phyloP scores from a whole-genome alignment of 1,140 invertebrate species.

The Physella acuta region DNA sequence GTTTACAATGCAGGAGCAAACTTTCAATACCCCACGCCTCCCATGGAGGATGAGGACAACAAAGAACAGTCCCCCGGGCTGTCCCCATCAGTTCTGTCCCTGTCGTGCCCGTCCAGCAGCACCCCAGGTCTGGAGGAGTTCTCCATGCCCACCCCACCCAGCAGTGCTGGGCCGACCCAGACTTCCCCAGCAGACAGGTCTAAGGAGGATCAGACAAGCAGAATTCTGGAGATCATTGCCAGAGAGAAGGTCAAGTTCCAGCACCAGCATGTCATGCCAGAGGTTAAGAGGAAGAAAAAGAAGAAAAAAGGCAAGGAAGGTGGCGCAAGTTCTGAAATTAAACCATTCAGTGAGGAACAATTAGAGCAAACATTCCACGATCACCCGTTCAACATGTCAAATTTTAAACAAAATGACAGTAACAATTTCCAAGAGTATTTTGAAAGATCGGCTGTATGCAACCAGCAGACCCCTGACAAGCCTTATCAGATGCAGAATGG shows the following conservation, averaged over 20 bases:
- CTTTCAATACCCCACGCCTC: conserved; percentile 24
- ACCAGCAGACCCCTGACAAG: too few relatives aligned
- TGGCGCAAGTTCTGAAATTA: too few relatives aligned
- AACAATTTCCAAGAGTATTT: too few relatives aligned
- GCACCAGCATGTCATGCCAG: not conserved
- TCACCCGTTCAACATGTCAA: too few relatives aligned
- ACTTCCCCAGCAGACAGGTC: not conserved
- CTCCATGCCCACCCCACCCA: conserved; percentile 17
- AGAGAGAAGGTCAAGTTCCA: conserved; percentile 13
- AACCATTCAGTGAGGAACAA: too few relatives aligned
- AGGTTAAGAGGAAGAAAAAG: not conserved
- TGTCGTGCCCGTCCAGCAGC: not conserved
- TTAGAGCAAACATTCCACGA: too few relatives aligned
- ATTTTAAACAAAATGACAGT: too few relatives aligned
- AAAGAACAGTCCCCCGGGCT: conserved; percentile 7
- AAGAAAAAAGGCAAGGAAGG: conserved; percentile 19
- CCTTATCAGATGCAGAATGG: too few relatives aligned
- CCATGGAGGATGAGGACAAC: conserved; percentile 17
- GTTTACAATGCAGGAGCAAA: not conserved
- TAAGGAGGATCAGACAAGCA: conserved; percentile 17
- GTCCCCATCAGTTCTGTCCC: not conserved
- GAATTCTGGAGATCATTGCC: conserved; percentile 24
- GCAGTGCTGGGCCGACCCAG: conserved; percentile 13
- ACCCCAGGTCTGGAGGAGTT: not conserved
- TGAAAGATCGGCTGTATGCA: too few relatives aligned